A percentile compares a stretch with the other conserved stretches of the same genome.
Evolutionary conservation across 1,140 invertebrate genomes (phyloP).

Genomic region (Plectus sambesii): DNA sequence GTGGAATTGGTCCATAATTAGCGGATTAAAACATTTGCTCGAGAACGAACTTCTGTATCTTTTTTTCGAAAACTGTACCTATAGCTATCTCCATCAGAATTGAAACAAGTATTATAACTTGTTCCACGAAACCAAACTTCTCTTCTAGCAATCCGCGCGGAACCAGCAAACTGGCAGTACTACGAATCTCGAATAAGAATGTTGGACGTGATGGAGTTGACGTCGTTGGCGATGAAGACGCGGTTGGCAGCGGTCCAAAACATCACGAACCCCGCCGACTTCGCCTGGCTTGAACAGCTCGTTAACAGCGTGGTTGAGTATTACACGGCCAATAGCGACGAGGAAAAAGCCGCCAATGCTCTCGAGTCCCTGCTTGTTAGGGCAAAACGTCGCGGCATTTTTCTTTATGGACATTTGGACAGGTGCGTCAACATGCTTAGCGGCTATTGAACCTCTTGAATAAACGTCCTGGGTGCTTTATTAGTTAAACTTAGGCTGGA

Average conservation of each 20-base stretch:
- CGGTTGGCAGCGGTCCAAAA: constrained; percentile 33
- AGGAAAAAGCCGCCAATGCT: constrained; percentile 38
- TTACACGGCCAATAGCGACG: constrained; percentile 36
- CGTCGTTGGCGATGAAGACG: constrained; percentile 35
- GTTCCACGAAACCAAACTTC: constrained; percentile 2
- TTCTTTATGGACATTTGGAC: too few relatives aligned
- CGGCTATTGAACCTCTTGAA: too few relatives aligned
- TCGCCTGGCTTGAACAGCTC: constrained; percentile 34
- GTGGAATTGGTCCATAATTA: too few relatives aligned
- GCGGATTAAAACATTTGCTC: too few relatives aligned
- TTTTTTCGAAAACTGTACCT: too few relatives aligned
- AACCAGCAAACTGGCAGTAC: constrained; percentile 36
- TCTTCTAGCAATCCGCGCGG: constrained; percentile 28
- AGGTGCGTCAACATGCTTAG: too few relatives aligned
- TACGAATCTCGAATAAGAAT: constrained; percentile 42
- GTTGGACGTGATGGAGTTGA: constrained; percentile 28
- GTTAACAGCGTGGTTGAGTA: constrained; percentile 38
- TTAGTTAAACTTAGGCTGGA: too few relatives aligned
- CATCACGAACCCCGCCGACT: constrained; percentile 30
- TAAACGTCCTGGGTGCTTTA: too few relatives aligned
- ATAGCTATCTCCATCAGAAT: too few relatives aligned
- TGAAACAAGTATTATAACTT: too few relatives aligned
- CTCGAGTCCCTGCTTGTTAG: constrained; percentile 37
- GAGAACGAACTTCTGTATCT: too few relatives aligned
- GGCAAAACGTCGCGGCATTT: too few relatives aligned